Conservation (phyloP, 2,797 vertebrate species). For the Lutjanus argentimaculatus region DNA sequence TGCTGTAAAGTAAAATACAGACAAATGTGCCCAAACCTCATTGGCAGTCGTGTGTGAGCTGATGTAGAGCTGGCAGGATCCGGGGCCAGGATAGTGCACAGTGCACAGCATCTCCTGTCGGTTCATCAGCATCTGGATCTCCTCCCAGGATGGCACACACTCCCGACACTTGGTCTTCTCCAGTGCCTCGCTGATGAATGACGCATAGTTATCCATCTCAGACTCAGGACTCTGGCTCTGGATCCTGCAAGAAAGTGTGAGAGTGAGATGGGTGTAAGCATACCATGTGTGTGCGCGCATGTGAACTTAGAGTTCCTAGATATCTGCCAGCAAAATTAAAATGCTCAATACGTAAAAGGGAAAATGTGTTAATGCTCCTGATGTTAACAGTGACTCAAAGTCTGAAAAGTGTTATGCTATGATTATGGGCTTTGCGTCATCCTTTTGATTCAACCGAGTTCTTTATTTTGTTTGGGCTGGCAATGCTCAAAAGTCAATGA, state of each 20-base stretch:
- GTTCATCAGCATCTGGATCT: conserved; percentile 93
- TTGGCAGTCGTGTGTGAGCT: conserved; percentile 95
- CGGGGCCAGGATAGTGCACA: conserved; percentile 91
- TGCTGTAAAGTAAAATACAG: conserved; percentile 24
- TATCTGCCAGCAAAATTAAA: conserved; percentile 48
- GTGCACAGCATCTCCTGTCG: conserved; percentile 92
- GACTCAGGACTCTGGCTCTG: conserved; percentile 90
- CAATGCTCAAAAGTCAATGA: conserved; percentile 73
- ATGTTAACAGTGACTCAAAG: conserved; percentile 54
- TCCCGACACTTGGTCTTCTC: conserved; percentile 92
- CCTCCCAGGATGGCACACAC: conserved; percentile 94
- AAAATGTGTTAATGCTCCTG: conserved; percentile 37
- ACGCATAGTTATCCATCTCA: conserved; percentile 93
- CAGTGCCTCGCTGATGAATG: conserved; percentile 93
- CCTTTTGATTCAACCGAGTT: conserved; percentile 54
- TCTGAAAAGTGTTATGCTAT: conserved; percentile 45
- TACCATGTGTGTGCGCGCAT: background rate
- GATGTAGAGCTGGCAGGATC: conserved; percentile 91
- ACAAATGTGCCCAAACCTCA: conserved; percentile 88
- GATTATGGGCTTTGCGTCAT: conserved; percentile 66
- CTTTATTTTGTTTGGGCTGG: conserved; percentile 76
- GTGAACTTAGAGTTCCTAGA: background rate
- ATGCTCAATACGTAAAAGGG: conserved; percentile 39
- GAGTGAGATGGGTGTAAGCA: background rate
- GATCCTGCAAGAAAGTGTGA: conserved; percentile 83